phyloP scores from a whole-genome alignment of 2,888 invertebrate species.

The Mythimna lalbum region DNA sequence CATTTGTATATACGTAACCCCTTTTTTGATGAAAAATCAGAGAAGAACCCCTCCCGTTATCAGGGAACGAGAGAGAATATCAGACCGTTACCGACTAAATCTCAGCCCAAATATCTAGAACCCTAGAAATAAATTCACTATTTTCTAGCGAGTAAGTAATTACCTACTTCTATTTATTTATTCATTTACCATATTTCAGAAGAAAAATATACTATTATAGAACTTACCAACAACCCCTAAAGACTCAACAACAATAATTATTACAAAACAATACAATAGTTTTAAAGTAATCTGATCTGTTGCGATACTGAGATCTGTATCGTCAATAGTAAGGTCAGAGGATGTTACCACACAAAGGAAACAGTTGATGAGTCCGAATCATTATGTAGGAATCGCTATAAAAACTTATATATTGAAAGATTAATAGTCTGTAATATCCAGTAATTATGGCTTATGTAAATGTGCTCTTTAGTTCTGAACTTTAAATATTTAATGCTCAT shows the following conservation, averaged over 20 bases:
- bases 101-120: too few species aligned
- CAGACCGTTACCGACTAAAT: too few species aligned
- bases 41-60: too few species aligned
- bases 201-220: background rate
- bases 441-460: constrained; percentile 37
- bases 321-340: constrained; percentile 76
- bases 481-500: constrained; percentile 17
- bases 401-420: constrained; percentile 51
- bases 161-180: too few species aligned
- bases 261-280: constrained; percentile 60
- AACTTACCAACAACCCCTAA: constrained; percentile 17
- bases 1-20: too few species aligned
- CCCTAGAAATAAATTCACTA: background rate
- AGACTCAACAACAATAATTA: constrained; percentile 58
- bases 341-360: constrained; percentile 73
- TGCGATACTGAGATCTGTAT: constrained; percentile 63
- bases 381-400: constrained; percentile 45
- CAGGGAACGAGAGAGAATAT: too few species aligned
- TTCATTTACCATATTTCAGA: too few species aligned
- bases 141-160: background rate
- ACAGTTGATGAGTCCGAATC: constrained; percentile 58
- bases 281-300: constrained; percentile 65
- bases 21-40: too few species aligned
- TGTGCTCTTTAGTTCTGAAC: constrained; percentile 11
- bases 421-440: constrained; percentile 46